Percentiles rank a stretch among this genome's conserved stretches.
Conservation (phyloP, 2,888 invertebrate genomes). For the Acholoe squamosa region DNA sequence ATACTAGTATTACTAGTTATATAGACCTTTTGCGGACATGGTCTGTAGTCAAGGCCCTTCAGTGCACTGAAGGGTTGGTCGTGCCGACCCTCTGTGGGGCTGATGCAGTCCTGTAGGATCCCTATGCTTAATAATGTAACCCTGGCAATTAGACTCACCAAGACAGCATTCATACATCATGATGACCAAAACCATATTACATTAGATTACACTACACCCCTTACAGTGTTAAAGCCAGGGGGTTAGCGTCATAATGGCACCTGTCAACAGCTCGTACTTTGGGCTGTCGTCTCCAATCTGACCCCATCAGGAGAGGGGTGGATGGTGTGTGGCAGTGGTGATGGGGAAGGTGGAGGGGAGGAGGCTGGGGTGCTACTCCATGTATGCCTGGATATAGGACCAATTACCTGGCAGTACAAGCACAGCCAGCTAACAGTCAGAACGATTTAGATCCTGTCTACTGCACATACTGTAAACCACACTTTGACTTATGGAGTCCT, state of each 20-base stretch:
- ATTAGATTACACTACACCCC: no score
- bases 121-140: no score
- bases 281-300: conserved; percentile 1
- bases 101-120: no score
- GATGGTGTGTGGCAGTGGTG: background rate
- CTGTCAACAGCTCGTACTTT: background rate
- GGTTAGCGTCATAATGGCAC: background rate
- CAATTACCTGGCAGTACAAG: conserved; percentile 7
- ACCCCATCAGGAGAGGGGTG: background rate
- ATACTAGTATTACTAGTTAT: no score
- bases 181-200: no score
- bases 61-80: no score
- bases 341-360: background rate
- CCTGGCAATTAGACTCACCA: no score
- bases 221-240: background rate
- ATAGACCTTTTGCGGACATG: no score
- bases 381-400: background rate
- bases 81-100: no score
- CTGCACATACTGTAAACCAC: background rate
- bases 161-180: no score
- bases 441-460: conserved; percentile 15
- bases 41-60: no score
- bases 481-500: no score
- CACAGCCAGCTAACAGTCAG: background rate
- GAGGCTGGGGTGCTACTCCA: background rate